Conservation (phyloP, 2,113 vertebrate genomes). For the Furnarius figulus region DNA sequence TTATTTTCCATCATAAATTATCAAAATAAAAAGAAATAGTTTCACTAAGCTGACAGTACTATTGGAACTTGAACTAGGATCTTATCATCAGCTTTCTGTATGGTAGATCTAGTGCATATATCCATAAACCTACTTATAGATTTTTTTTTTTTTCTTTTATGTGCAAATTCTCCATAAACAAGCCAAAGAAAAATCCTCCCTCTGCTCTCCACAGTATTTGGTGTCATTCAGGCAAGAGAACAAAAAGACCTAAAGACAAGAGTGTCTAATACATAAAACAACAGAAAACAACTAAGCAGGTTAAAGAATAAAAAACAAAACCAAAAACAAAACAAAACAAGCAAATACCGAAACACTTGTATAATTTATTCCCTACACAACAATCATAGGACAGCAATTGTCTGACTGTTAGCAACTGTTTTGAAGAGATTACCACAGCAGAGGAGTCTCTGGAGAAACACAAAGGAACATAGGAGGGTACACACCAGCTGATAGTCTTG, state of each 20-base stretch:
- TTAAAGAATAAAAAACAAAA: neutral
- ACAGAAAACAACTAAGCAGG: neutral
- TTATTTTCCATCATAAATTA: neutral
- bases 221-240: neutral
- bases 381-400: neutral
- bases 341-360: neutral
- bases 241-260: neutral
- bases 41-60: neutral
- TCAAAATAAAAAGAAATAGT: neutral
- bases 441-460: neutral
- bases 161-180: neutral
- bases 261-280: neutral
- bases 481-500: neutral
- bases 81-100: neutral
- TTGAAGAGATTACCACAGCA: neutral
- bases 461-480: neutral
- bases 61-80: neutral
- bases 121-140: neutral
- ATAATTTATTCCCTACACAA: neutral
- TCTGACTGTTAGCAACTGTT: neutral
- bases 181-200: neutral
- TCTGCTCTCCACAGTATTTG: neutral
- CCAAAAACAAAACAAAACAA: neutral
- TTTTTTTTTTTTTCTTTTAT: neutral
- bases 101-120: neutral